A percentile compares a stretch with the other conserved stretches of the same genome.
These are phyloP conservation scores for Coendou prehensilis DNA, from an alignment of 2,797 vertebrate species.

Conservation along the genomic window DNA sequence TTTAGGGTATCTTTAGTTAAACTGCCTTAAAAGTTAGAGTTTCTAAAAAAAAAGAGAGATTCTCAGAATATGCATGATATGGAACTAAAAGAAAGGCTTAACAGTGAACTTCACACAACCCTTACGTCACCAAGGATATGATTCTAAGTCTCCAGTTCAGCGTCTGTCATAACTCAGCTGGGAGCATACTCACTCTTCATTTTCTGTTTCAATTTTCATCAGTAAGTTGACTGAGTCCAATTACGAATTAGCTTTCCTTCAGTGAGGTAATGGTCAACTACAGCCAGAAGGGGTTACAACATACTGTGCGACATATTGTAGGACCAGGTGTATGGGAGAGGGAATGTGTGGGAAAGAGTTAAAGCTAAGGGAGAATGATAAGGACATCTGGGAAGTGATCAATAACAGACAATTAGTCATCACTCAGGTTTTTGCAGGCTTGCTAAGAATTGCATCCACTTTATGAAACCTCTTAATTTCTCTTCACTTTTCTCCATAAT, in stretches of 20 bases:
- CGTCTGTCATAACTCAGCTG: not conserved
- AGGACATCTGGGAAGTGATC: not conserved
- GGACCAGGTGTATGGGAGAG: not conserved
- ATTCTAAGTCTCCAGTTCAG: not conserved
- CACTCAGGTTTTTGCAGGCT: not conserved
- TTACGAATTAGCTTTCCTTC: not conserved
- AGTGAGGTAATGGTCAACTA: not conserved
- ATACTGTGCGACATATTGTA: not conserved
- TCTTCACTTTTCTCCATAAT: not conserved
- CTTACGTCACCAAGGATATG: not conserved
- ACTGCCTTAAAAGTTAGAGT: not conserved
- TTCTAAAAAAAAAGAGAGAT: too few relatives aligned
- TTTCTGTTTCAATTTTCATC: not conserved
- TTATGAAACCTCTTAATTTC: not conserved
- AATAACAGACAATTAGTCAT: not conserved
- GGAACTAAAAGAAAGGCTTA: not conserved
- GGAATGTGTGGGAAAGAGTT: rapidly evolving
- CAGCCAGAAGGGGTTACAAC: not conserved
- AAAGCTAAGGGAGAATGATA: not conserved
- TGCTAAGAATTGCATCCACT: not conserved
- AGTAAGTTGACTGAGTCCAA: not conserved
- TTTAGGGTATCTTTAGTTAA: not conserved
- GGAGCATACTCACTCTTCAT: not conserved
- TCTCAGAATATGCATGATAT: not conserved
- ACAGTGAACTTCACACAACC: not conserved